Evolutionary conservation across 1,140 invertebrate species (phyloP), one percentile per base, ranked within the genome.

Genomic region (Maconellicoccus hirsutus): DNA sequence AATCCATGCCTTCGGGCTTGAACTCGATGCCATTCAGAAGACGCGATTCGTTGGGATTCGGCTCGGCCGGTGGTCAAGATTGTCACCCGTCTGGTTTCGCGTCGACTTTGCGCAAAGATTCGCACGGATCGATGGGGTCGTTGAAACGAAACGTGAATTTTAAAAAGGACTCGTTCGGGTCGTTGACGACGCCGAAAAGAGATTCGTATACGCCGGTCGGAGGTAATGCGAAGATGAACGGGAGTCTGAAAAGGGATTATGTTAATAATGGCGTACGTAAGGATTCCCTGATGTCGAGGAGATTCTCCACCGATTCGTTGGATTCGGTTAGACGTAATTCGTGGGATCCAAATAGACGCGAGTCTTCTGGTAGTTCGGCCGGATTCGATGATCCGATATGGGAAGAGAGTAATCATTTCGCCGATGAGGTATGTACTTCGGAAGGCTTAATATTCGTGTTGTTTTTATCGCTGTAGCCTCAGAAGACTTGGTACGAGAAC

Each of bases 251-350:
- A 8, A 63, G 71, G 1, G 52, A 71, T 2, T 71, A 66, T 1
- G 0, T 33, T 21, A 61, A 16, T 27, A 22, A 27, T 8, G 70
- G 61, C 63, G 14, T 19, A 3, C 22, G 59, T 2, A 29, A 21
- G 27, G 25, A 63, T 19, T 59, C 72, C 25, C 81, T 80, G 0
- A 75, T 79, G 2, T 77, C 82, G 72, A 83, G 84, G 0, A 59
- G 84, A 42, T 87, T 86, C 59, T 89, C 88, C 0, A 85, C 85
- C 3, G 88, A 89, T 78, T 89, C 87, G 0, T 77, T 89, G 75
- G 87, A 89, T 77, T 84, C 84, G 63, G 75, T 79, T 27, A 84
- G 86, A 79, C 83, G 87, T 71, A 84, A 85, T 74, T 85, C 85
- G 10, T 89, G 86, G 86, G 87, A 89, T 75, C 80, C 84, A 6